Evolutionary conservation across 2,797 vertebrate species (phyloP).

Genomic region (Rhinophrynus dorsalis): DNA sequence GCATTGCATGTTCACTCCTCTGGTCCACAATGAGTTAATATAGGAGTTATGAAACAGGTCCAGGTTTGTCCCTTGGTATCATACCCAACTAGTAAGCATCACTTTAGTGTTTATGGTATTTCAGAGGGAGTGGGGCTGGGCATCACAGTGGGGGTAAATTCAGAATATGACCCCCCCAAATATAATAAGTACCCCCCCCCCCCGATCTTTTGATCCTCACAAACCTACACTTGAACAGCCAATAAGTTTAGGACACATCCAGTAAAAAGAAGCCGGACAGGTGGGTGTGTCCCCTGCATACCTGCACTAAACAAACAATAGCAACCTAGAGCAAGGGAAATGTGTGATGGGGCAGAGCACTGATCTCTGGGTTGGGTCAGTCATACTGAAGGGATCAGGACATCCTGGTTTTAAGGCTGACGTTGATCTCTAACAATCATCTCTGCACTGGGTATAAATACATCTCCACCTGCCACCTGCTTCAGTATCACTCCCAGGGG

Average conservation of each 20-base stretch:
- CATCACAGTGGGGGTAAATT: too few relatives aligned
- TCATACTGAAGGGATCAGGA: constrained; percentile 35
- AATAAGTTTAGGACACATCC: constrained; percentile 45
- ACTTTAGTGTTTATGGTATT: too few relatives aligned
- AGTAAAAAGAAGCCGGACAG: neutral
- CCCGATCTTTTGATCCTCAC: neutral
- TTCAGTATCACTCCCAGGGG: constrained; percentile 5
- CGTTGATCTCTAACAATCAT: constrained; percentile 30
- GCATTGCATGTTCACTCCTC: too few relatives aligned
- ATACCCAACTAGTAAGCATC: too few relatives aligned
- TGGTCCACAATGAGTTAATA: too few relatives aligned
- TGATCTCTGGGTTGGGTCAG: constrained; percentile 40
- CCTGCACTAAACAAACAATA: constrained; percentile 36
- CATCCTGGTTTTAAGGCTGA: constrained; percentile 50
- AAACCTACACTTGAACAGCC: neutral
- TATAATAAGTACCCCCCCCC: too few relatives aligned
- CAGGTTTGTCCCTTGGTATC: too few relatives aligned
- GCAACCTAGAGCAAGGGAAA: constrained; percentile 24
- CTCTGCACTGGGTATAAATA: constrained; percentile 32
- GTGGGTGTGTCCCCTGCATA: constrained; percentile 41
- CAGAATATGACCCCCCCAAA: too few relatives aligned
- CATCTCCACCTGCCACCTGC: neutral
- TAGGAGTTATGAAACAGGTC: too few relatives aligned
- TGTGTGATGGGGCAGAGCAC: constrained; percentile 36
- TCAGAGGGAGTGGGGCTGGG: too few relatives aligned